Evolutionary conservation across 1,140 invertebrate species (phyloP).

Genomic region (Pseudachorutes palmiensis): DNA sequence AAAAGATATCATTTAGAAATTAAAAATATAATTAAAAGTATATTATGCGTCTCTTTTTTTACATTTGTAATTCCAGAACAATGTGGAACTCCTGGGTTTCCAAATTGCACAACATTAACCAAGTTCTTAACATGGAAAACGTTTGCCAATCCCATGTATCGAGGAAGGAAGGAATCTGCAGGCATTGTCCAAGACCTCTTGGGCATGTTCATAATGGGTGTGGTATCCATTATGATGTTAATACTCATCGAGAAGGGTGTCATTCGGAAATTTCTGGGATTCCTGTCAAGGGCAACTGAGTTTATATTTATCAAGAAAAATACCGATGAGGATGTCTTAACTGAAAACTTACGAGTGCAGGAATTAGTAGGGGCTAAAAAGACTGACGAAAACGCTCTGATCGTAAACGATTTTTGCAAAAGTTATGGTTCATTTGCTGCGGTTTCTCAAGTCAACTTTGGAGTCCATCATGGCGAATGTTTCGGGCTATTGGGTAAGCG

Average conservation of each 20-base stretch:
- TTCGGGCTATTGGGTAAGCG: conserved; percentile 45
- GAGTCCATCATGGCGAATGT: conserved; percentile 43
- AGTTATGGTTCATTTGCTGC: conserved; percentile 17
- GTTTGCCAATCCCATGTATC: too few species aligned
- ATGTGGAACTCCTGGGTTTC: too few species aligned
- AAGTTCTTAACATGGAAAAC: too few species aligned
- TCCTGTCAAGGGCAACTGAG: background rate
- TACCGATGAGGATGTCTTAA: conserved; percentile 1
- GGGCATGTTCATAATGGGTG: background rate
- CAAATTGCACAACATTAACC: too few species aligned
- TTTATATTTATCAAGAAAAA: background rate
- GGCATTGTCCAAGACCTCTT: background rate
- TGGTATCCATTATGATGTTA: background rate
- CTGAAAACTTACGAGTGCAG: background rate
- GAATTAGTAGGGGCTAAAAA: background rate
- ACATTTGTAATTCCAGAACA: too few species aligned
- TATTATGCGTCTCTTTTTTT: too few species aligned
- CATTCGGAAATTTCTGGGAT: background rate
- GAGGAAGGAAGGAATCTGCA: background rate
- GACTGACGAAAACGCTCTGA: background rate
- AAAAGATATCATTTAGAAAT: too few species aligned
- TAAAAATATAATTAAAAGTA: too few species aligned
- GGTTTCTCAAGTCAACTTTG: conserved; percentile 12
- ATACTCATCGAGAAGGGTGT: background rate
- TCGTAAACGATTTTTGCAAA: conserved; percentile 1